Percentiles rank a stretch among this genome's conserved stretches.
Conservation (phyloP, 2,888 invertebrate genomes). For the Chymomyza caudatula region DNA sequence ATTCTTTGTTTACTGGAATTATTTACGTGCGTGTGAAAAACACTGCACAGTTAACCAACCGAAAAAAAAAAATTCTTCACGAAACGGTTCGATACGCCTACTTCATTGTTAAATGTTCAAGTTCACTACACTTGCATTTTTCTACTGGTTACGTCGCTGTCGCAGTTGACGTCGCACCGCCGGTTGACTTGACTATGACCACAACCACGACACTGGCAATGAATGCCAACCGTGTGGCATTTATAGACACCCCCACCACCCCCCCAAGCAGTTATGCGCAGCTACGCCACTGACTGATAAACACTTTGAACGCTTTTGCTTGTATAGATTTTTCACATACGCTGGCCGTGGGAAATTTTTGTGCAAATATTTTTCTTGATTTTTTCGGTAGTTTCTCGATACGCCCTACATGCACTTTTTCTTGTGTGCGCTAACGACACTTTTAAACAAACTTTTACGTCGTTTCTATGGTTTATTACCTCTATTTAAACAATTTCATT, state of each 20-base stretch:
- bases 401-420: background rate
- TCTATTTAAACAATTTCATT: background rate
- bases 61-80: background rate
- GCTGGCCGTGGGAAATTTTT: slow-evolving; percentile 5
- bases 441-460: background rate
- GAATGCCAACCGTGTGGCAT: background rate
- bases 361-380: background rate
- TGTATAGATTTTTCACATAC: slow-evolving; percentile 61
- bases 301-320: slow-evolving; percentile 23
- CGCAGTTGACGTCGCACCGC: background rate
- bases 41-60: background rate
- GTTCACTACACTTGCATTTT: slow-evolving; percentile 18
- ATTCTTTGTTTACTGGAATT: background rate
- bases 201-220: background rate
- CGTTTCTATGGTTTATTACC: background rate
- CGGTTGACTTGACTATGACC: background rate
- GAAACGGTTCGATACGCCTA: background rate
- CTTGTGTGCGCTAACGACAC: background rate
- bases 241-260: background rate
- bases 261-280: background rate
- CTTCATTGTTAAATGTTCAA: background rate
- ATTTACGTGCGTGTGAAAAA: background rate
- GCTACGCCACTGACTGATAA: slow-evolving; percentile 43
- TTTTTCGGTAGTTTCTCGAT: background rate
- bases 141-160: background rate